Evolutionary conservation across 1,140 invertebrate species (phyloP), one percentile per base, ranked within the genome.

Genomic region (Augochlora pura): DNA sequence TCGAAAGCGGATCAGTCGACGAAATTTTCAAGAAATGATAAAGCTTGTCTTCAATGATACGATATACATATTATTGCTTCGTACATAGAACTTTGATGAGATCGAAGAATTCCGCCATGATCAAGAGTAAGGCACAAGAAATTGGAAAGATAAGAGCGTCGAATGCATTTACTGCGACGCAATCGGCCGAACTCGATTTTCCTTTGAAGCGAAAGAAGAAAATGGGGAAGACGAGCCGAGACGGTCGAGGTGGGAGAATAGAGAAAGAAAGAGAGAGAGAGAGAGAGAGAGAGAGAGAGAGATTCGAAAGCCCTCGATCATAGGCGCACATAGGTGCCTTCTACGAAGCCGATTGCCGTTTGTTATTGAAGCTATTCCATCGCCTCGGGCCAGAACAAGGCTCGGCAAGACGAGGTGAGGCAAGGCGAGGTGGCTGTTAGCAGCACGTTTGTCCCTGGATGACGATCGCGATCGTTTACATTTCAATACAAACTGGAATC

Each of bases 361-460:
- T 87, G 87, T 91, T 90, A 90, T 91, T 88, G 85, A 91, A 91
- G 89, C 91, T 91, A 90, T 90, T 91, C 78, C 85, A 90, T 90
- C 80, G 90, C 90, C 88, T 89, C 84, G 85, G 87, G 90, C 86
- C 85, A 89, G 87, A 89, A 88, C 81, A 84, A 90, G 32, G 1
- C 32, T 32, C 32, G 32, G 4, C 32, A 4, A 32, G 32, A 32
- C 32, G 32, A 32, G 32, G 32, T 4, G 32, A 32, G 85, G 88
- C 90, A 88, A 90, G 90, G 91, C 42, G 14, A 46, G 42, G 10
- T 10, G 42, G 42, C 85, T 86, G 81, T 73, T 57, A 80, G 72
- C 81, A 72, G 80, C 80, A 81, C 67, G 77, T 66, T 85, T 83
- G 87, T 89, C 88, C 89, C 89, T 90, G 88, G 81, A 88, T 86